Conservation (phyloP, 1,140 invertebrate species). For the Drosophila dunni region DNA sequence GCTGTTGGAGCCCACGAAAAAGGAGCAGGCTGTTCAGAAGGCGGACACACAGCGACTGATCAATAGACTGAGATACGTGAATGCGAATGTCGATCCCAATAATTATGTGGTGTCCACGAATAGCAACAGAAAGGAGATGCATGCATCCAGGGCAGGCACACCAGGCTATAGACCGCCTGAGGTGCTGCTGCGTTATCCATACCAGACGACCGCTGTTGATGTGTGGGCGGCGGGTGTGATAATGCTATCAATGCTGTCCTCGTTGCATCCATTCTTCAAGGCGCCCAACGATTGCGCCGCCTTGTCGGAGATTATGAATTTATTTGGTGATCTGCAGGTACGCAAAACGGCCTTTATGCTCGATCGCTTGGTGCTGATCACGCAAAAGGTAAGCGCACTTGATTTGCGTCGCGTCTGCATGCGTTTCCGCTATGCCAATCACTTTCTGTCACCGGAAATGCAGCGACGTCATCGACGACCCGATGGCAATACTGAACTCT, state of each 20-base stretch:
- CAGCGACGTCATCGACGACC: constrained; percentile 55
- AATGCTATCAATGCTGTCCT: constrained; percentile 91
- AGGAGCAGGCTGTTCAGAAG: constrained; percentile 56
- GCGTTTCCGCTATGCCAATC: constrained; percentile 78
- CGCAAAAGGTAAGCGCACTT: constrained; percentile 85
- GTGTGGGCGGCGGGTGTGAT: constrained; percentile 96
- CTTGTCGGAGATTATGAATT: constrained; percentile 92
- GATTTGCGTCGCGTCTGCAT: constrained; percentile 86
- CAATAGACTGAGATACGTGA: constrained; percentile 52
- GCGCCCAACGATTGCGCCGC: constrained; percentile 92
- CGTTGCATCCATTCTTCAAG: constrained; percentile 93
- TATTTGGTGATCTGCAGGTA: constrained; percentile 91
- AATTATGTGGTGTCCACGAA: constrained; percentile 66
- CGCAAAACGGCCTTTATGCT: constrained; percentile 89
- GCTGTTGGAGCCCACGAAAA: constrained; percentile 40
- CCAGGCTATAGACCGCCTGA: constrained; percentile 95
- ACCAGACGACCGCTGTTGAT: constrained; percentile 93
- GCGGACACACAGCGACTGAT: constrained; percentile 56
- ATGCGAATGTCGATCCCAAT: constrained; percentile 66
- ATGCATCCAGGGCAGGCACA: constrained; percentile 93
- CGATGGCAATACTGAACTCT: constrained; percentile 72
- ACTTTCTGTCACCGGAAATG: constrained; percentile 59
- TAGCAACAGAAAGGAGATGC: constrained; percentile 85
- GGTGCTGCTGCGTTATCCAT: constrained; percentile 91
- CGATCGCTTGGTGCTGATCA: constrained; percentile 86